Conservation (phyloP, 2,797 vertebrate species). For the Falco naumanni region DNA sequence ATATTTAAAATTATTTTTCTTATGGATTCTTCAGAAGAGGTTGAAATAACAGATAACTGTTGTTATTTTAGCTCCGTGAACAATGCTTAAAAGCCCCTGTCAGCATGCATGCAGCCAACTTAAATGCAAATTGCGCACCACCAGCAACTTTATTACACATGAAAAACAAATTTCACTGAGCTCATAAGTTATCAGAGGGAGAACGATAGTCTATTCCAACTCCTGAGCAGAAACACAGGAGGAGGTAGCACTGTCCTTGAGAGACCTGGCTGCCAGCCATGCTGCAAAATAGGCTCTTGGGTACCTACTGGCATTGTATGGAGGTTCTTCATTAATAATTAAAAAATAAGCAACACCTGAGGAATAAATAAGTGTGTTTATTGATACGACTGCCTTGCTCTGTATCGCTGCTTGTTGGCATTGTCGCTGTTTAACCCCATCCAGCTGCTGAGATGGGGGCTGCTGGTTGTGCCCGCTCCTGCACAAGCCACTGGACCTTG, state of each 20-base stretch:
- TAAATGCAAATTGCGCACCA: background rate
- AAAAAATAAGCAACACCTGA: background rate
- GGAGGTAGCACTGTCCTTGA: background rate
- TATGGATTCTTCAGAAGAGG: background rate
- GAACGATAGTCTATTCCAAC: background rate
- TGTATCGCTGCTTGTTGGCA: background rate
- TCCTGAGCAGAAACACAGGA: background rate
- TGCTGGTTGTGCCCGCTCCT: accelerated
- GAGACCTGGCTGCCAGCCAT: background rate
- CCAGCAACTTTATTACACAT: background rate
- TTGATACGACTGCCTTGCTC: background rate
- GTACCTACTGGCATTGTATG: background rate
- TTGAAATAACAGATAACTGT: background rate
- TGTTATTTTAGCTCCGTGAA: background rate
- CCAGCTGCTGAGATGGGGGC: background rate
- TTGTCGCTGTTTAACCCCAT: background rate
- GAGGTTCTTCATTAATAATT: background rate
- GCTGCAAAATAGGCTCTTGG: background rate
- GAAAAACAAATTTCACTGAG: background rate
- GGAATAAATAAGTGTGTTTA: background rate
- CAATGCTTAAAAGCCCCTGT: background rate
- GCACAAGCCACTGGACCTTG: accelerated
- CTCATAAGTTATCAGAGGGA: background rate
- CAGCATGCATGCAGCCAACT: background rate
- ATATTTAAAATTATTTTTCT: background rate